Conservation (phyloP, 1,140 invertebrate species). For the Drosophila quadrilineata region DNA sequence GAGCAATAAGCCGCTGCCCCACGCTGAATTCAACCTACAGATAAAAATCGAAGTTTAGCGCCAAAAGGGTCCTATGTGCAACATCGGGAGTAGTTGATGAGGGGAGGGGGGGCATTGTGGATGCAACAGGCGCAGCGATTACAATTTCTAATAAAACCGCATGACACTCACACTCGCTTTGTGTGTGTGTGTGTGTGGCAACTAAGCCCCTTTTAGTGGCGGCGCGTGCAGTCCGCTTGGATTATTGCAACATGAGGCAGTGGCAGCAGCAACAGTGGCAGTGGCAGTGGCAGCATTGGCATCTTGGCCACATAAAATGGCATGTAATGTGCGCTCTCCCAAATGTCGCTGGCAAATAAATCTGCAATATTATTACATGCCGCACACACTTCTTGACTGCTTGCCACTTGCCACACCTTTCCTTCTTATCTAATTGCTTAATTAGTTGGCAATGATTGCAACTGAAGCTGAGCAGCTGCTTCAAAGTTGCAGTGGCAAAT, state of each 20-base stretch:
- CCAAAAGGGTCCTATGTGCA: conserved; percentile 16
- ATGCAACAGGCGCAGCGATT: conserved; percentile 68
- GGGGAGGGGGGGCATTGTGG: conserved; percentile 8
- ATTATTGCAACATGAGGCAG: conserved; percentile 67
- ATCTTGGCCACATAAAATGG: conserved; percentile 52
- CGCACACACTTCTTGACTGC: too few relatives aligned
- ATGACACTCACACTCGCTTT: conserved; percentile 50
- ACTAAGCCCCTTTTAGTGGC: conserved; percentile 34
- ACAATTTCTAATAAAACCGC: conserved; percentile 78
- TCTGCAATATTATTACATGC: conserved; percentile 44
- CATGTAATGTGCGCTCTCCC: conserved; percentile 45
- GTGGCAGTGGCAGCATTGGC: conserved; percentile 12
- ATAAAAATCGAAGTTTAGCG: conserved; percentile 74
- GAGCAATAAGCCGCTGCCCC: conserved; percentile 51
- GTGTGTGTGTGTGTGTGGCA: too few relatives aligned
- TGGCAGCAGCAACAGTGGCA: too few relatives aligned
- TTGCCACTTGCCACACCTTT: background rate
- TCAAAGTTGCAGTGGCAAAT: conserved; percentile 46
- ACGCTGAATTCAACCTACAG: background rate
- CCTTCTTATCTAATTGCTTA: conserved; percentile 58
- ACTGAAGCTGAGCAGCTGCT: conserved; percentile 31
- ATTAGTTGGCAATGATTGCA: conserved; percentile 43
- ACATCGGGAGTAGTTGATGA: background rate
- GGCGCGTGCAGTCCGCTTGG: conserved; percentile 32
- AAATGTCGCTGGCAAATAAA: conserved; percentile 32